Evolutionary conservation across 2,888 invertebrate species (phyloP).

Genomic region (Idaea dimidiata): DNA sequence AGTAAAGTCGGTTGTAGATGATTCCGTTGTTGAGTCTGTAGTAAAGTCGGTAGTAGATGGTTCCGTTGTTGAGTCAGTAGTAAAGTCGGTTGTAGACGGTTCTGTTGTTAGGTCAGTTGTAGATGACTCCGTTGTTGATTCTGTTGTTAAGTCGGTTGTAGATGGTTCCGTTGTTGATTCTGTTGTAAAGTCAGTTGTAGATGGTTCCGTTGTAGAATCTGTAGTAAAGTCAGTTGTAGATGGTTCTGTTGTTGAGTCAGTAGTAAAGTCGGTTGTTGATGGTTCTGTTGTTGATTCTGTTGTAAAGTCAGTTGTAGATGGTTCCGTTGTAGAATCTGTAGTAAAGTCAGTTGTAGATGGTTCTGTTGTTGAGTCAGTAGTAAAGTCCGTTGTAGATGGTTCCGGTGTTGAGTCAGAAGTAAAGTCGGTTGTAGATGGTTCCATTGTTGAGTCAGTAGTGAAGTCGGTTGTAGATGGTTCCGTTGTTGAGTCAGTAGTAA

Average conservation of each 20-base stretch:
- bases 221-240: not conserved
- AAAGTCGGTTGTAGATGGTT: not conserved
- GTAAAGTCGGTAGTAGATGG: not conserved
- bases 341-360: not conserved
- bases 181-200: not conserved
- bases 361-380: not conserved
- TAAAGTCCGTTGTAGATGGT: not conserved
- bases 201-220: not conserved
- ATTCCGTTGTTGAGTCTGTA: not conserved
- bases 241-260: not conserved
- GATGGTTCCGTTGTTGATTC: not conserved
- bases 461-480: slow-evolving; percentile 1
- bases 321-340: not conserved
- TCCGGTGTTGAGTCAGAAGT: not conserved
- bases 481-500: not conserved
- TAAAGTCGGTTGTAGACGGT: not conserved
- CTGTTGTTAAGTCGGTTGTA: not conserved
- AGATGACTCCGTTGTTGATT: not conserved
- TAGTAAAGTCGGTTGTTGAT: not conserved
- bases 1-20: not conserved
- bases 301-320: not conserved
- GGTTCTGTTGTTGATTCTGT: slow-evolving; percentile 2
- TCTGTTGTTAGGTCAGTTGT: not conserved
- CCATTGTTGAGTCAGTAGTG: not conserved
- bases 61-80: not conserved